Conservation (phyloP, 2,113 vertebrate genomes). For the Boleophthalmus pectinirostris region DNA sequence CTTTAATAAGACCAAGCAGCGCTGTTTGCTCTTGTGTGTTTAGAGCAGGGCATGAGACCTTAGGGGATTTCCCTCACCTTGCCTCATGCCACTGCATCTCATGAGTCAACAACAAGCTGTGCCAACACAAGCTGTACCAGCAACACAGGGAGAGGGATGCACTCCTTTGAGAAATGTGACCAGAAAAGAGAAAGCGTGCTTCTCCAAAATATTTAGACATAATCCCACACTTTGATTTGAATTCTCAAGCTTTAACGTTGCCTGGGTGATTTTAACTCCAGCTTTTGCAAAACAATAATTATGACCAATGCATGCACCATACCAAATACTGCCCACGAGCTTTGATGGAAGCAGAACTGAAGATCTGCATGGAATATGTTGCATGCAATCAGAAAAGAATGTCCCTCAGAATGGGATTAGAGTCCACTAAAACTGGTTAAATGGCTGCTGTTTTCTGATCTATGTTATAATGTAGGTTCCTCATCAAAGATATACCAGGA, state of each 20-base stretch:
- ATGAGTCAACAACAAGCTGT: slow-evolving; percentile 21
- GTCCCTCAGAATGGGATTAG: slow-evolving; percentile 11
- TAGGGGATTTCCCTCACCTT: slow-evolving; percentile 26
- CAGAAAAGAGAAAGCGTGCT: slow-evolving; percentile 31
- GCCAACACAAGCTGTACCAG: slow-evolving; percentile 25
- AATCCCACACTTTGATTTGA: slow-evolving; percentile 60
- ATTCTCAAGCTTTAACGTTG: slow-evolving; percentile 58
- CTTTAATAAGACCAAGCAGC: slow-evolving; percentile 15
- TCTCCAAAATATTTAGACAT: slow-evolving; percentile 41
- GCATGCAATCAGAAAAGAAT: slow-evolving; percentile 37
- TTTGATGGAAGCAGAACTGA: slow-evolving; percentile 47
- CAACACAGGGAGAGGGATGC: slow-evolving; percentile 11
- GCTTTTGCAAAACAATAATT: slow-evolving; percentile 70
- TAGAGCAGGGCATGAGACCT: not conserved
- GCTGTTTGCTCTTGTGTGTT: slow-evolving; percentile 2
- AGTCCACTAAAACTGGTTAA: too few relatives aligned
- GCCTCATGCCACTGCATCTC: slow-evolving; percentile 18
- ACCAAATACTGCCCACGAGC: slow-evolving; percentile 56
- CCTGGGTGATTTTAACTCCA: slow-evolving; percentile 47
- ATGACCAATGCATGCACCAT: slow-evolving; percentile 56
- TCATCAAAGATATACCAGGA: too few relatives aligned
- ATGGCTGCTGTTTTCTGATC: too few relatives aligned
- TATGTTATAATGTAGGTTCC: too few relatives aligned
- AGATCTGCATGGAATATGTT: slow-evolving; percentile 43
- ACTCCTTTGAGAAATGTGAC: slow-evolving; percentile 32